Conservation (phyloP, 2,888 invertebrate species). For the Nomada lathburiana region DNA sequence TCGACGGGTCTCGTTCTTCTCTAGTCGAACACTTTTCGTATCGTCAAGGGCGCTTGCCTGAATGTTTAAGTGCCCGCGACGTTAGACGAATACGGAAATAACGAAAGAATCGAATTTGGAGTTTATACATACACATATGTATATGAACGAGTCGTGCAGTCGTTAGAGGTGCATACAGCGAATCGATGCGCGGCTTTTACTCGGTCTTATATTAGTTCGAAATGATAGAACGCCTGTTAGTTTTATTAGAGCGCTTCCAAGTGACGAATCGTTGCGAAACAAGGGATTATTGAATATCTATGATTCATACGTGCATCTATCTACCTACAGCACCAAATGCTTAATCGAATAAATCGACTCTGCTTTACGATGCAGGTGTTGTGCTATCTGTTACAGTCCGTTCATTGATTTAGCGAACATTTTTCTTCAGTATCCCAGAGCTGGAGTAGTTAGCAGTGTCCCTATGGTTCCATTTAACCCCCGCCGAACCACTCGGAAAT, state of each 20-base stretch:
- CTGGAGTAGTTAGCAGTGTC: neutral
- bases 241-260: neutral
- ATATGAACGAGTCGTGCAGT: neutral
- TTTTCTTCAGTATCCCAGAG: neutral
- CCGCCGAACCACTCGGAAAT: neutral
- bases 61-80: neutral
- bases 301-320: no score
- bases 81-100: neutral
- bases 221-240: neutral
- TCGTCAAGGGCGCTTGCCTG: neutral
- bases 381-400: neutral
- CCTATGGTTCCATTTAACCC: neutral
- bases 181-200: conserved; percentile 6
- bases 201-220: neutral
- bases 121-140: no score
- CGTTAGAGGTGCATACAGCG: neutral
- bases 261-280: conserved; percentile 3
- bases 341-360: no score
- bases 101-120: neutral
- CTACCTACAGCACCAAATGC: no score
- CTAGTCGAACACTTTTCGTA: neutral
- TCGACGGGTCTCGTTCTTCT: neutral
- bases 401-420: conserved; percentile 15
- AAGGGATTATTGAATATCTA: neutral
- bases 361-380: neutral